phyloP scores from a whole-genome alignment of 2,888 invertebrate genomes.

The Leptinotarsa haldemani region DNA sequence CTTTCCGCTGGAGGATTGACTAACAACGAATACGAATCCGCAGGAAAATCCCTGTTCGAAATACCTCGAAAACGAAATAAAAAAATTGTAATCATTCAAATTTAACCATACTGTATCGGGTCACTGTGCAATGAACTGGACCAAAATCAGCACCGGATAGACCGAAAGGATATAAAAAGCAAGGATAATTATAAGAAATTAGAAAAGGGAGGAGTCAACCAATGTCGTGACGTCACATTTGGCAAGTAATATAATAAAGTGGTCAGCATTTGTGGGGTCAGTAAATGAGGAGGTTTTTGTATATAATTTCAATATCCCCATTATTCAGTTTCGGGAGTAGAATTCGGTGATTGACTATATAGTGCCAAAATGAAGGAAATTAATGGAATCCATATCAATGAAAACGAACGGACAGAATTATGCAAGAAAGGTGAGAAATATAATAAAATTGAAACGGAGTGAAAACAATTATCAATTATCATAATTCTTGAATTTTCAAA shows the following conservation, averaged over 20 bases:
- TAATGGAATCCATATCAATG: constrained; percentile 35
- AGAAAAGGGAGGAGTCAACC: constrained; percentile 59
- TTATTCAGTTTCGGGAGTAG: neutral
- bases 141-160: constrained; percentile 40
- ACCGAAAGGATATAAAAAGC: constrained; percentile 50
- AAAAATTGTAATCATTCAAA: neutral
- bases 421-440: constrained; percentile 41
- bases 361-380: constrained; percentile 38
- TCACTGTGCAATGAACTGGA: constrained; percentile 39
- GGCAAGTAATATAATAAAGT: constrained; percentile 56
- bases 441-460: too few species aligned
- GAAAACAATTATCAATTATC: too few species aligned
- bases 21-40: too few species aligned
- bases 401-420: constrained; percentile 37
- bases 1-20: too few species aligned
- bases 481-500: too few species aligned
- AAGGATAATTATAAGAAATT: constrained; percentile 55
- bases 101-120: constrained; percentile 17
- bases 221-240: constrained; percentile 58
- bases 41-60: neutral
- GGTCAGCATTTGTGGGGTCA: constrained; percentile 49
- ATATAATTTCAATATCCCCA: constrained; percentile 7
- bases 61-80: neutral
- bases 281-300: constrained; percentile 42
- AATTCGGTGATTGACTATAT: neutral